Conservation (phyloP, 2,888 invertebrate genomes). For the Carabus problematicus region DNA sequence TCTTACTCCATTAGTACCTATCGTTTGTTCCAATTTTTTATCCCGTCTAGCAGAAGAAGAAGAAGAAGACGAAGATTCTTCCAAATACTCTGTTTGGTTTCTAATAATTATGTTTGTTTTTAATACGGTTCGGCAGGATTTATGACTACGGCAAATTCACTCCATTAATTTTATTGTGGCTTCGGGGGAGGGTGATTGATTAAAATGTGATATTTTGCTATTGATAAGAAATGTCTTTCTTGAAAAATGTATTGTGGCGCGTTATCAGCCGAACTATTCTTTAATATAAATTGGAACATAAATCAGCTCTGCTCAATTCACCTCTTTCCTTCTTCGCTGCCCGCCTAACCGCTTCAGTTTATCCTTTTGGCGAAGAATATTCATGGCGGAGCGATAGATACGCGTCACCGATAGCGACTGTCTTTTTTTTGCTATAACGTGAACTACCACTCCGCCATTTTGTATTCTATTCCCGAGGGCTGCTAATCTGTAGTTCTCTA, state of each 20-base stretch:
- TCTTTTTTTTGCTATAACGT: constrained; percentile 6
- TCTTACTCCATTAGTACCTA: no score
- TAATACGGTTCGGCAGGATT: constrained; percentile 29
- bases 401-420: constrained; percentile 3
- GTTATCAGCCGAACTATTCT: constrained; percentile 36
- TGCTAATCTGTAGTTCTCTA: no score
- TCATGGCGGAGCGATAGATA: constrained; percentile 23
- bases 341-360: constrained; percentile 19
- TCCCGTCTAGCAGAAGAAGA: no score
- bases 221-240: constrained; percentile 39
- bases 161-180: constrained; percentile 35
- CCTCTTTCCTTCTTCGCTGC: no score
- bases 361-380: constrained; percentile 33
- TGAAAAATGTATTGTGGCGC: constrained; percentile 37
- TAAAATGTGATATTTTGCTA: constrained; percentile 37
- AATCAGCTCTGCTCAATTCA: constrained; percentile 15
- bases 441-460: not conserved
- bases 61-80: no score
- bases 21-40: no score
- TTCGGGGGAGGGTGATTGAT: constrained; percentile 30
- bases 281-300: constrained; percentile 40
- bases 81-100: constrained; percentile 7
- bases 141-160: constrained; percentile 21
- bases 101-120: constrained; percentile 38
- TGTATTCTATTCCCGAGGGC: no score